Conservation (phyloP, 2,888 invertebrate species). For the Cantharis nigra region DNA sequence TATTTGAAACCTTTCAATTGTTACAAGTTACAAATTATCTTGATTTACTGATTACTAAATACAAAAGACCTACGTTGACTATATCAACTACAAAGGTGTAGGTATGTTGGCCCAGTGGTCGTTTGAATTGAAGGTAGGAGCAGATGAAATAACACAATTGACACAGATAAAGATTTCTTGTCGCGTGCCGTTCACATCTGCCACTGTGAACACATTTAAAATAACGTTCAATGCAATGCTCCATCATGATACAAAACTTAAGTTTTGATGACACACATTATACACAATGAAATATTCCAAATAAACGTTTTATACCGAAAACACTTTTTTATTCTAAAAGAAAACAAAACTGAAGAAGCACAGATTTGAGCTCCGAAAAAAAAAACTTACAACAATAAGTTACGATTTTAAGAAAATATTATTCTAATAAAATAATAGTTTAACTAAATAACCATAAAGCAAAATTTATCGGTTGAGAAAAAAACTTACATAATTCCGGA, state of each 20-base stretch:
- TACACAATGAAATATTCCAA: neutral
- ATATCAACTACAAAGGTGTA: conserved; percentile 35
- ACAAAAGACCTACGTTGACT: conserved; percentile 19
- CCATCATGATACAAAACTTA: conserved; percentile 1
- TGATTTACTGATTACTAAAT: conserved; percentile 20
- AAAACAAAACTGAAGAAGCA: neutral
- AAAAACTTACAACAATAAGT: neutral
- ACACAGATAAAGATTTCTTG: conserved; percentile 54
- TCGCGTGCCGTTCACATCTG: conserved; percentile 51
- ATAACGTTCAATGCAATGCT: conserved; percentile 35
- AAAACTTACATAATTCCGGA: neutral
- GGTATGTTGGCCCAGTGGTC: conserved; percentile 31
- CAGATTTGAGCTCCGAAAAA: neutral
- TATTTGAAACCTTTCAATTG: neutral
- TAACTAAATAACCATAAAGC: neutral
- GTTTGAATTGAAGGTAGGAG: conserved; percentile 31
- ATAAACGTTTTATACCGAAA: neutral
- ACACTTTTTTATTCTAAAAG: neutral
- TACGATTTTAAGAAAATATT: neutral
- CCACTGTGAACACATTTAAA: conserved; percentile 40
- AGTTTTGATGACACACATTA: neutral
- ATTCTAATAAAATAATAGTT: neutral
- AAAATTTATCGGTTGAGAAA: neutral
- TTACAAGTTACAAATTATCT: conserved; percentile 18
- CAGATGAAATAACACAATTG: conserved; percentile 56